Percentiles rank a stretch among this genome's conserved stretches.
Conservation (phyloP, 2,797 vertebrate genomes). For the Halcyon leucocephala region DNA sequence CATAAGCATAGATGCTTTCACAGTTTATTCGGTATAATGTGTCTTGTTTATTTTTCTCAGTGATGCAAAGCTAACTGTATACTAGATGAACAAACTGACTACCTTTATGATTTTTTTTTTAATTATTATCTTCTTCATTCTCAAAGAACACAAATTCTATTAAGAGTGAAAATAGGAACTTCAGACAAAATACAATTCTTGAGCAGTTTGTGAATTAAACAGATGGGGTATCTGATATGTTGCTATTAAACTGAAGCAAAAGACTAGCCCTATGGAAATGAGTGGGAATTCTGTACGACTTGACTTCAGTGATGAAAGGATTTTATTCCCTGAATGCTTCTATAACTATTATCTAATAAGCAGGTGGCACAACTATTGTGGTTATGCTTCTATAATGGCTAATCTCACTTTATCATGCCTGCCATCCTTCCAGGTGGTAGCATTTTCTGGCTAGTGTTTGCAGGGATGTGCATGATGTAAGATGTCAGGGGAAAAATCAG, state of each 20-base stretch:
- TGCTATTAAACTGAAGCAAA: not conserved
- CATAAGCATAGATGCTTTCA: not conserved
- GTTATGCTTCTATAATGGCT: not conserved
- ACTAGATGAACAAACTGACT: not conserved
- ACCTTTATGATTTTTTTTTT: not conserved
- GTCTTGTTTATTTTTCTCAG: not conserved
- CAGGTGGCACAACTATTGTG: not conserved
- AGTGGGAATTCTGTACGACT: not conserved
- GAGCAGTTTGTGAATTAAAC: not conserved
- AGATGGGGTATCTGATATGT: not conserved
- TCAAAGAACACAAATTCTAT: not conserved
- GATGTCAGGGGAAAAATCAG: not conserved
- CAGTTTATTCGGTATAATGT: not conserved
- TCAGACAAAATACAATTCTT: not conserved
- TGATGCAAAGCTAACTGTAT: not conserved
- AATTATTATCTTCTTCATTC: not conserved
- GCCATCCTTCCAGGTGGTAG: not conserved
- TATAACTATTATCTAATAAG: not conserved
- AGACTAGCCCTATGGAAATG: not conserved
- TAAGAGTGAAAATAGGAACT: not conserved
- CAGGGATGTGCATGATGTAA: not conserved
- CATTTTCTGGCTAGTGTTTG: not conserved
- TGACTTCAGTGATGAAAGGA: not conserved
- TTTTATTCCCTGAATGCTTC: not conserved
- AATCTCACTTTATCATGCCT: not conserved